These are phyloP conservation scores for Aix galericulata DNA, from an alignment of 2,113 vertebrate species.

Conservation along the genomic window DNA sequence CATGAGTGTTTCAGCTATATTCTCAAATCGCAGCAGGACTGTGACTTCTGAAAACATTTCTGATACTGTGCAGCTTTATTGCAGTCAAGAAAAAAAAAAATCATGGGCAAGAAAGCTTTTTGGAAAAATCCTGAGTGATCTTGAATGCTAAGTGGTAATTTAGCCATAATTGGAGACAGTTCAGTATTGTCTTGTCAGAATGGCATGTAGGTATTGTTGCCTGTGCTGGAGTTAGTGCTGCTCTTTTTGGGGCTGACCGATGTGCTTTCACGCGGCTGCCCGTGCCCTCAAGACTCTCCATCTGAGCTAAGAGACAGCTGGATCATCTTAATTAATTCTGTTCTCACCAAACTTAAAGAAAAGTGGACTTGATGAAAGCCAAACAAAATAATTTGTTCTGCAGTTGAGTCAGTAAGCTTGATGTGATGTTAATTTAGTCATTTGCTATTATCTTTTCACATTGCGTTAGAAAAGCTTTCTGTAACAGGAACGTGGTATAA, in stretches of 20 bases:
- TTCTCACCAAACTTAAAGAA: background rate
- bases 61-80: background rate
- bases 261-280: background rate
- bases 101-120: background rate
- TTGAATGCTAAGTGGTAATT: background rate
- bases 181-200: background rate
- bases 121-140: background rate
- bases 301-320: background rate
- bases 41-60: background rate
- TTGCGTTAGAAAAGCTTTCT: background rate
- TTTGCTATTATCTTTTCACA: constrained; percentile 24
- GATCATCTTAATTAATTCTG: background rate
- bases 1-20: background rate
- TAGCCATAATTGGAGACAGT: background rate
- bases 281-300: background rate
- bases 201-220: accelerated
- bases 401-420: background rate
- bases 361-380: background rate
- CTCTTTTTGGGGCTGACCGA: background rate
- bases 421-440: background rate
- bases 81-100: background rate
- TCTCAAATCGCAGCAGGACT: background rate
- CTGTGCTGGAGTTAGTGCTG: background rate
- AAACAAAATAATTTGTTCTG: background rate
- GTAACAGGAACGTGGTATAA: background rate